These are phyloP conservation scores for Odiellus spinosus DNA, from an alignment of 2,888 invertebrate genomes.

Conservation along the genomic window DNA sequence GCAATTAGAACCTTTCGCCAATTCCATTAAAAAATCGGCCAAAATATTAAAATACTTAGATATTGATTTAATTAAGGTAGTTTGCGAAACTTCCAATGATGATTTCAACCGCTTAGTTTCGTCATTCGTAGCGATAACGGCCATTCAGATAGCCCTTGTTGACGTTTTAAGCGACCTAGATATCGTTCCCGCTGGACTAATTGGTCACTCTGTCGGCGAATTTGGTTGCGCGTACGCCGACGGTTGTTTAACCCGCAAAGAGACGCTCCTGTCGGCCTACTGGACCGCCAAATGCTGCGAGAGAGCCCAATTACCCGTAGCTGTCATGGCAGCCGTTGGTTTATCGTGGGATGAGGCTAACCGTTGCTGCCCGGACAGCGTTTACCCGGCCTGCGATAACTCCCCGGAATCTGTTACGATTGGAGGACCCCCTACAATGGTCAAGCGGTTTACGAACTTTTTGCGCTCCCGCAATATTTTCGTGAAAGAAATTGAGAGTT, in stretches of 20 bases:
- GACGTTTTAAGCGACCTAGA: slow-evolving; percentile 43
- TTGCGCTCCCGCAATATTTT: slow-evolving; percentile 29
- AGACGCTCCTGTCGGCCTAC: slow-evolving; percentile 68
- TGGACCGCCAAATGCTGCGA: slow-evolving; percentile 58
- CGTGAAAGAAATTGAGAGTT: slow-evolving; percentile 6
- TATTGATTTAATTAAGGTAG: slow-evolving; percentile 30
- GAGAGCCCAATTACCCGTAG: slow-evolving; percentile 48
- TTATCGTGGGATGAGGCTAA: slow-evolving; percentile 34
- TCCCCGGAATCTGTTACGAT: slow-evolving; percentile 36
- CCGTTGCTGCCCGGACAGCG: slow-evolving; percentile 25
- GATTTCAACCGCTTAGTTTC: slow-evolving; percentile 1
- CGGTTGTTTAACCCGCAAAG: slow-evolving; percentile 81
- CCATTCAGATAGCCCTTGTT: slow-evolving; percentile 33
- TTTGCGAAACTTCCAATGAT: slow-evolving; percentile 36
- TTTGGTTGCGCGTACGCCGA: slow-evolving; percentile 95
- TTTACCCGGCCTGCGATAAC: slow-evolving; percentile 35
- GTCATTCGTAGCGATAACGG: slow-evolving; percentile 35
- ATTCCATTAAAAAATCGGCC: slow-evolving; percentile 30
- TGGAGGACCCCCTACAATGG: slow-evolving; percentile 29
- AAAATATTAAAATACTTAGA: slow-evolving; percentile 28
- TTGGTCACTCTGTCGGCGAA: slow-evolving; percentile 90
- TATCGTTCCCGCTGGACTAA: slow-evolving; percentile 76
- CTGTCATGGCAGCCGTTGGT: slow-evolving; percentile 30
- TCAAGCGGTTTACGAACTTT: too few species aligned
- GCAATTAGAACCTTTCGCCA: slow-evolving; percentile 31